Base-by-base conservation (phyloP, 2,113 vertebrate species). In the Labeo rohita region DNA sequence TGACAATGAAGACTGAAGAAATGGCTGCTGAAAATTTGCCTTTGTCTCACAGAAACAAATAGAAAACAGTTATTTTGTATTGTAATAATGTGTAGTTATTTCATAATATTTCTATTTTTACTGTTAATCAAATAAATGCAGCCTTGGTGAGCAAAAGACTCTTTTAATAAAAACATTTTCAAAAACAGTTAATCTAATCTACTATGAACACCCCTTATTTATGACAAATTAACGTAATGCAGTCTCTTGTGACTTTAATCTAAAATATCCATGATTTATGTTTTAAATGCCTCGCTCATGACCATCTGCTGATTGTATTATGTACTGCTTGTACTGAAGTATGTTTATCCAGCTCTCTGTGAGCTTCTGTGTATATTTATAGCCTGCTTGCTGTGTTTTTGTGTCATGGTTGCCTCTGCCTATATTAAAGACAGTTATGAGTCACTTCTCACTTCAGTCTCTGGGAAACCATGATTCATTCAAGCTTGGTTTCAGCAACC, bases 381-480 rank as follows among this genome's bases (percentile, higher is more conserved):
- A 86, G 79, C 73, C 21, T 16, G 52, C 59, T 75, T 47, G 45
- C 79, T 65, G 78, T 65, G 70, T 77, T 87, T 87, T 70, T 77
- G 85, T 87, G 80, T 77, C 85, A 86, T 61, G 54, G 68, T 72
- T 75, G 39, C 70, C 50, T 75, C 61, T 78, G 56, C 74, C 84
- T 68, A 76, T 87, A 82, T 83, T 65, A 86, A 75, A 75, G 59
- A 50, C 68, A 52, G 72, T 34, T 82, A 63, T 87, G 85, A 87
- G 80, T 87, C 85, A 87, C 61, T 87, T 84, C 68, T 84, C 82
- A 84, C 80, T 87, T 65, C 49, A 50, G 56, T 80, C 50, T 80
- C 50, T 84, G 70, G 59, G 82, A 88, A 84, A 74, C 43, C 68
- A 66, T 81, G 87, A 88, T 88, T 87, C 88, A 85, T 75, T 86